phyloP scores from a whole-genome alignment of 2,888 invertebrate species.

The Mystacides longicornis region DNA sequence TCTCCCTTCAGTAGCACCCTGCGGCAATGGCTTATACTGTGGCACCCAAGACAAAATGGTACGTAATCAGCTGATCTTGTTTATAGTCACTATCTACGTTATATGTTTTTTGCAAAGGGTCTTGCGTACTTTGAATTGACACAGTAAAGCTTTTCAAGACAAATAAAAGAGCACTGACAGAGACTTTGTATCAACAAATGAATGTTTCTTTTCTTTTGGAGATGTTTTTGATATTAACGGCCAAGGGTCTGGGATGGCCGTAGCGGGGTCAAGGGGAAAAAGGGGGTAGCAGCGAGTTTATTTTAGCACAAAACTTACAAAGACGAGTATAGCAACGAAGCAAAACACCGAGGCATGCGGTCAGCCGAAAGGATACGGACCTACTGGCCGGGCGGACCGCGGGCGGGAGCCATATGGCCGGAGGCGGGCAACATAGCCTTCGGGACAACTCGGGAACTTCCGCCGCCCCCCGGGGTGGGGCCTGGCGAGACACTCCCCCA shows the following conservation, averaged over 20 bases:
- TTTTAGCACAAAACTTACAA: conserved; percentile 40
- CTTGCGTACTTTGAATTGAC: neutral
- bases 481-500: conserved; percentile 20
- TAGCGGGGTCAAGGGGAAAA: conserved; percentile 24
- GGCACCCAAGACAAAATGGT: too few relatives aligned
- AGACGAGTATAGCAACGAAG: conserved; percentile 47
- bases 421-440: conserved; percentile 19
- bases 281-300: conserved; percentile 31
- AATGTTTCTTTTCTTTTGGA: too few relatives aligned
- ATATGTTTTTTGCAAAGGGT: too few relatives aligned
- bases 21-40: too few relatives aligned
- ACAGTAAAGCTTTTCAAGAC: neutral
- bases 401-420: conserved; percentile 23
- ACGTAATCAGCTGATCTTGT: too few relatives aligned
- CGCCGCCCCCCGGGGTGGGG: conserved; percentile 22
- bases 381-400: conserved; percentile 33
- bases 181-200: too few relatives aligned
- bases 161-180: neutral
- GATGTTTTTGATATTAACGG: conserved; percentile 6
- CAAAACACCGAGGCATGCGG: conserved; percentile 53
- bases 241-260: conserved; percentile 10
- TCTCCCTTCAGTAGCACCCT: neutral
- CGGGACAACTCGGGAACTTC: conserved; percentile 15
- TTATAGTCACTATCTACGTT: too few relatives aligned
- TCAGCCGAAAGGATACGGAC: conserved; percentile 54